phyloP scores from a whole-genome alignment of 2,888 invertebrate genomes.

The Beris morrisii region DNA sequence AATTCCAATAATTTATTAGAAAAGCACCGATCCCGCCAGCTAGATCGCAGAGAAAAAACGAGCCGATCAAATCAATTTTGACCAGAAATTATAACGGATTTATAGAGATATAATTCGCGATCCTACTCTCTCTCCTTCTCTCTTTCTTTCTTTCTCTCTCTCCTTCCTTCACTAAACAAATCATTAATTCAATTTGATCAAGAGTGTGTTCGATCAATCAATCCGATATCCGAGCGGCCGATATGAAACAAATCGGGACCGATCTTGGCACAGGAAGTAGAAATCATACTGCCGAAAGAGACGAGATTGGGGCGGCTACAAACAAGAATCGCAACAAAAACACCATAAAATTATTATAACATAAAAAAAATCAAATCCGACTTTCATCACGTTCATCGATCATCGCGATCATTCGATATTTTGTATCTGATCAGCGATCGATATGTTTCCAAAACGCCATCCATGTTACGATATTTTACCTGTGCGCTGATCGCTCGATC shows the following conservation, averaged over 20 bases:
- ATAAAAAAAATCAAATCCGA: constrained; percentile 3
- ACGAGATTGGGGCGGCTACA: constrained; percentile 14
- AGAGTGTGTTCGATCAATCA: constrained; percentile 15
- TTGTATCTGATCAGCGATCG: too few species aligned
- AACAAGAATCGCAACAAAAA: constrained; percentile 14
- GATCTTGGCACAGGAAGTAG: background rate
- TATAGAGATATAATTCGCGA: background rate
- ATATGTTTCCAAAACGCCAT: too few species aligned
- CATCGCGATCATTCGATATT: constrained; percentile 8
- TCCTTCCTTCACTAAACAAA: constrained; percentile 8
- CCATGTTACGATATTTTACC: too few species aligned
- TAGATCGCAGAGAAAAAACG: constrained; percentile 4
- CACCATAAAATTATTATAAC: background rate
- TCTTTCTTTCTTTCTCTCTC: background rate
- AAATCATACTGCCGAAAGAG: background rate
- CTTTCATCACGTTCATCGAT: constrained; percentile 31
- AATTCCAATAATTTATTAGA: background rate
- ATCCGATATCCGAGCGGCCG: background rate
- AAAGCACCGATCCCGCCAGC: background rate
- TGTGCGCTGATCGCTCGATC: too few species aligned
- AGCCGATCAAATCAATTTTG: constrained; percentile 30
- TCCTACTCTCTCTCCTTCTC: too few species aligned
- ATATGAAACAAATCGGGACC: constrained; percentile 12
- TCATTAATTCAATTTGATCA: constrained; percentile 8
- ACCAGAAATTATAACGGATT: constrained; percentile 17